Evolutionary conservation across 2,888 invertebrate genomes (phyloP).

Genomic region (Ennomos erosarius): DNA sequence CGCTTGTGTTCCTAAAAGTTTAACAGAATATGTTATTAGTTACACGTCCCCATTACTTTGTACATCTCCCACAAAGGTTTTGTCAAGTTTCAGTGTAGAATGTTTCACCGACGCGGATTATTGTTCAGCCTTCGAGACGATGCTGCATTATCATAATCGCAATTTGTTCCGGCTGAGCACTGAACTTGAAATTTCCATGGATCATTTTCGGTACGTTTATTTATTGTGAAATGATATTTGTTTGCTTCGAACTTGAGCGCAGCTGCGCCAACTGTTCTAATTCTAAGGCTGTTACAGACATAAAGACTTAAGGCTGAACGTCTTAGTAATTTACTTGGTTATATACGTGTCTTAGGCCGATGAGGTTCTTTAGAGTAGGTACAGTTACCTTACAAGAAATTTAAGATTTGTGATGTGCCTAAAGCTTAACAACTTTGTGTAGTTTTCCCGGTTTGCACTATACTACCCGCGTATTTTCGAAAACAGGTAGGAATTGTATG

Average conservation of each 20-base stretch:
- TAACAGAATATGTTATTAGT: slow-evolving; percentile 10
- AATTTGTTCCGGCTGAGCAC: slow-evolving; percentile 37
- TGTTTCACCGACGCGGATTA: slow-evolving; percentile 32
- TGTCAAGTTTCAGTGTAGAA: slow-evolving; percentile 15
- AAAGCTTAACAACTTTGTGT: too few relatives aligned
- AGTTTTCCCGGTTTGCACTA: too few relatives aligned
- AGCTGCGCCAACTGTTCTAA: slow-evolving; percentile 22
- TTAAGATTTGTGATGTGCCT: too few relatives aligned
- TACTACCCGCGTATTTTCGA: too few relatives aligned
- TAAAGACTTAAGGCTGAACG: neutral
- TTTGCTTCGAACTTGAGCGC: slow-evolving; percentile 18
- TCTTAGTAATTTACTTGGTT: too few relatives aligned
- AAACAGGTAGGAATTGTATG: too few relatives aligned
- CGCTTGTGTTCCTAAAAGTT: slow-evolving; percentile 12
- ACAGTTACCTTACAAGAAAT: too few relatives aligned
- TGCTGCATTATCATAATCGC: slow-evolving; percentile 42
- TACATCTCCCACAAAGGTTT: slow-evolving; percentile 17
- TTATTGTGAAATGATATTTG: slow-evolving; percentile 22
- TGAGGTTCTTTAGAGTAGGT: too few relatives aligned
- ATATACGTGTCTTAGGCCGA: too few relatives aligned
- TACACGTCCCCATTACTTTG: slow-evolving; percentile 24
- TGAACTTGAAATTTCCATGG: slow-evolving; percentile 26
- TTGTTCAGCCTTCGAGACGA: slow-evolving; percentile 35
- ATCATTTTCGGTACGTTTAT: slow-evolving; percentile 19
- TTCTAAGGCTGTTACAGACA: slow-evolving; percentile 1